Conservation (phyloP, 2,888 invertebrate genomes). For the Tetrapedia diversipes region DNA sequence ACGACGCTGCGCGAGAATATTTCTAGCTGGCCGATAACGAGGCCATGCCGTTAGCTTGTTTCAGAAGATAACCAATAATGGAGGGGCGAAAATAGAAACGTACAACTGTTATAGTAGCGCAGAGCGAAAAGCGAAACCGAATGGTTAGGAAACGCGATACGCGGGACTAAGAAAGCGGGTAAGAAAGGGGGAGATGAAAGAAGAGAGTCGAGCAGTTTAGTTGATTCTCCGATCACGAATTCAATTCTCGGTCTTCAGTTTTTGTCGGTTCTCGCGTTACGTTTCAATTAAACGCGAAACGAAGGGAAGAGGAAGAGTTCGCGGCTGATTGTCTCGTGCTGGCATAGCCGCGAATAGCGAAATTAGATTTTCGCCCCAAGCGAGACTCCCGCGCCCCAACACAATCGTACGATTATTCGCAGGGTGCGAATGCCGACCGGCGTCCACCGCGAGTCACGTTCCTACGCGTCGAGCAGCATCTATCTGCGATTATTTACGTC, state of each 20-base stretch:
- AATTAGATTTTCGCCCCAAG: slow-evolving; percentile 51
- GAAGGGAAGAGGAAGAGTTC: too few species aligned
- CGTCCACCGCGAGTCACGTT: slow-evolving; percentile 10
- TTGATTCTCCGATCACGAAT: slow-evolving; percentile 42
- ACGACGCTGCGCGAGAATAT: background rate
- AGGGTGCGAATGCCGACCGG: background rate
- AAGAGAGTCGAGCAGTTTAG: background rate
- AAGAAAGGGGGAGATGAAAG: background rate
- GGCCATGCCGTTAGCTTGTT: background rate
- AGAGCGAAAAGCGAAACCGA: background rate
- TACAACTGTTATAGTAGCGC: background rate
- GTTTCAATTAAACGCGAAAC: slow-evolving; percentile 33
- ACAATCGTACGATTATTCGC: slow-evolving; percentile 40
- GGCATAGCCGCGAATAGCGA: background rate
- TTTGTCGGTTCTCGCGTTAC: slow-evolving; percentile 20
- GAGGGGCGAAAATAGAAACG: background rate
- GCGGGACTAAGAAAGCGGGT: background rate
- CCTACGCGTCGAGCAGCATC: slow-evolving; percentile 30
- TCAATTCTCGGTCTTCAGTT: slow-evolving; percentile 29
- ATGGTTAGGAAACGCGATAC: background rate
- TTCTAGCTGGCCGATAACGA: background rate
- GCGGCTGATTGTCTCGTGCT: background rate
- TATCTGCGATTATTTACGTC: slow-evolving; percentile 61
- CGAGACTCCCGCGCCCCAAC: slow-evolving; percentile 9
- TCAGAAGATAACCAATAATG: background rate